Evolutionary conservation across 2,888 invertebrate genomes (phyloP).

Genomic region (Lasioglossum zephyrum): DNA sequence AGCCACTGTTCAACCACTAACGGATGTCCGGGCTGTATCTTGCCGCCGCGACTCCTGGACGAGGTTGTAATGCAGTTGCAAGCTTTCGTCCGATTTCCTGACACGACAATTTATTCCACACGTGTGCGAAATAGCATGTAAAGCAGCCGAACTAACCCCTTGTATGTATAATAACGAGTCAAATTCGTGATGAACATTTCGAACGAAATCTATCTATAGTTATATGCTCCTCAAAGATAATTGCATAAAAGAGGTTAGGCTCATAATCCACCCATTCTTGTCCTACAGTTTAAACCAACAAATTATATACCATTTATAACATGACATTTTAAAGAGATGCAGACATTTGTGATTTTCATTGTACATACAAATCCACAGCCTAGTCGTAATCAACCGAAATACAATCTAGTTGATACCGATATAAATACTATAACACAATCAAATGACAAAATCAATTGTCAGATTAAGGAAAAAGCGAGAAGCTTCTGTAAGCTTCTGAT

Average conservation of each 20-base stretch:
- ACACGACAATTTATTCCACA: slow-evolving; percentile 32
- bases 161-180: not conserved
- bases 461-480: too few species aligned
- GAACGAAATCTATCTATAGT: not conserved
- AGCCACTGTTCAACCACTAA: slow-evolving; percentile 60
- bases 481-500: too few species aligned
- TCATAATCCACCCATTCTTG: not conserved
- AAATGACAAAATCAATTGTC: not conserved
- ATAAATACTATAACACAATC: not conserved
- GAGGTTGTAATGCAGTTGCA: slow-evolving; percentile 39
- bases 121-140: slow-evolving; percentile 13
- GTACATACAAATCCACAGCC: too few species aligned
- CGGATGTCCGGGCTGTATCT: slow-evolving; percentile 56
- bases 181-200: not conserved
- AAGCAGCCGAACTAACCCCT: not conserved
- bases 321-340: not conserved
- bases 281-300: not conserved
- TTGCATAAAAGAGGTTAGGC: not conserved
- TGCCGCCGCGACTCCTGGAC: slow-evolving; percentile 48
- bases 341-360: too few species aligned
- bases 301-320: not conserved
- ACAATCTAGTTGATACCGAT: not conserved
- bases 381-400: too few species aligned
- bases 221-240: not conserved
- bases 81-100: slow-evolving; percentile 33